These are phyloP conservation scores for Tachystola acroxantha DNA, from an alignment of 2,888 invertebrate genomes.

Conservation along the genomic window DNA sequence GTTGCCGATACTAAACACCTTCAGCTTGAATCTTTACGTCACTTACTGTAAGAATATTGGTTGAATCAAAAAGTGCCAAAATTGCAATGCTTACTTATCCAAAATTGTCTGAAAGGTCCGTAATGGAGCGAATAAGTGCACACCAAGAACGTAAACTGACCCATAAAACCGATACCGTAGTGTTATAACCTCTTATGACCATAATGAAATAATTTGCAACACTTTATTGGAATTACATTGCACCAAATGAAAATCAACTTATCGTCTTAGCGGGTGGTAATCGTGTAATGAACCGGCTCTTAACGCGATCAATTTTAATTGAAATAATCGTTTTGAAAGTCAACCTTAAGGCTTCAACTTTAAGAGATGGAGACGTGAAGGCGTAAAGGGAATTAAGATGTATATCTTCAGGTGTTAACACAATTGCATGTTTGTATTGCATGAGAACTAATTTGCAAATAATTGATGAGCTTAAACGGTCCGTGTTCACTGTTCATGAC, in stretches of 20 bases:
- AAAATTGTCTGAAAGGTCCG: conserved; percentile 11
- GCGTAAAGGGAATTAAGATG: conserved; percentile 33
- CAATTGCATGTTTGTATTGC: conserved; percentile 32
- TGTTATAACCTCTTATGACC: conserved; percentile 28
- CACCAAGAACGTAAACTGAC: conserved; percentile 12
- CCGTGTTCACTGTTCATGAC: too few species aligned
- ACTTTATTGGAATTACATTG: conserved; percentile 52
- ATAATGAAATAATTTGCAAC: conserved; percentile 63
- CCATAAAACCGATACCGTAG: conserved; percentile 34
- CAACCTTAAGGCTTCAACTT: conserved; percentile 28
- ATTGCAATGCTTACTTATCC: too few species aligned
- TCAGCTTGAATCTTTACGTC: too few species aligned
- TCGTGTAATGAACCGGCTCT: conserved; percentile 42
- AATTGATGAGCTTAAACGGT: conserved; percentile 32
- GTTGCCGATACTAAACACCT: too few species aligned
- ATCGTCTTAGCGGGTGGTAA: conserved; percentile 67
- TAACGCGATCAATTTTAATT: conserved; percentile 26
- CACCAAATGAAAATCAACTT: conserved; percentile 49
- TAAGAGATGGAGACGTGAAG: conserved; percentile 15
- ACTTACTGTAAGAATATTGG: too few species aligned
- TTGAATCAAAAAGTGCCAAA: too few species aligned
- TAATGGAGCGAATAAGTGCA: conserved; percentile 18
- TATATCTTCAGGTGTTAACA: conserved; percentile 36
- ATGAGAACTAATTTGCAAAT: conserved; percentile 45
- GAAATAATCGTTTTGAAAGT: conserved; percentile 19